Conservation (phyloP, 2,888 invertebrate genomes). For the Sclerodermus sp. region DNA sequence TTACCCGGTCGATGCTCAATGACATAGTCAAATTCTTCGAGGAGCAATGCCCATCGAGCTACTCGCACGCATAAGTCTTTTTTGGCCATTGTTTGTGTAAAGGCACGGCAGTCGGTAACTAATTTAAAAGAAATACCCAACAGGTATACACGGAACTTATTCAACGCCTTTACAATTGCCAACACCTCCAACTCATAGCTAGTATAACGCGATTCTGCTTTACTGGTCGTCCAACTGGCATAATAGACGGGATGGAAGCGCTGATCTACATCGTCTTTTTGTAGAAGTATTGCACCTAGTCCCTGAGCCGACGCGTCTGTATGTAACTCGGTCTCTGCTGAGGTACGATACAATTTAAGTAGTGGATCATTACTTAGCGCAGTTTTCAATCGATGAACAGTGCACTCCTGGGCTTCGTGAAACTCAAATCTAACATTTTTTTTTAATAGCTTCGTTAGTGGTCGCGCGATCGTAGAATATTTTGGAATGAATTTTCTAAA, state of each 20-base stretch:
- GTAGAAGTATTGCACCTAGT: constrained; percentile 20
- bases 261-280: constrained; percentile 13
- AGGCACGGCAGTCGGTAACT: constrained; percentile 28
- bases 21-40: constrained; percentile 20
- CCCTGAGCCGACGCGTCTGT: constrained; percentile 19
- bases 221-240: constrained; percentile 24
- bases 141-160: constrained; percentile 30
- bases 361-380: constrained; percentile 2
- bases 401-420: background rate
- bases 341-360: constrained; percentile 1
- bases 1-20: constrained; percentile 21
- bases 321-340: constrained; percentile 15
- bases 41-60: constrained; percentile 22
- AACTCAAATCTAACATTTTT: constrained; percentile 3
- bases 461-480: constrained; percentile 13
- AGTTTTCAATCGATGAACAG: constrained; percentile 2
- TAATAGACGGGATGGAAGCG: constrained; percentile 26
- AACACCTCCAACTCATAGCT: constrained; percentile 28
- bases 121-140: constrained; percentile 28
- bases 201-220: constrained; percentile 20
- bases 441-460: constrained; percentile 4
- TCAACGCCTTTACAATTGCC: constrained; percentile 25
- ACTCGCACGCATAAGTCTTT: constrained; percentile 16
- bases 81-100: constrained; percentile 21
- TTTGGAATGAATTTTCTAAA: constrained; percentile 13